phyloP scores from a whole-genome alignment of 1,140 invertebrate genomes.

The Potamilus streckersoni region DNA sequence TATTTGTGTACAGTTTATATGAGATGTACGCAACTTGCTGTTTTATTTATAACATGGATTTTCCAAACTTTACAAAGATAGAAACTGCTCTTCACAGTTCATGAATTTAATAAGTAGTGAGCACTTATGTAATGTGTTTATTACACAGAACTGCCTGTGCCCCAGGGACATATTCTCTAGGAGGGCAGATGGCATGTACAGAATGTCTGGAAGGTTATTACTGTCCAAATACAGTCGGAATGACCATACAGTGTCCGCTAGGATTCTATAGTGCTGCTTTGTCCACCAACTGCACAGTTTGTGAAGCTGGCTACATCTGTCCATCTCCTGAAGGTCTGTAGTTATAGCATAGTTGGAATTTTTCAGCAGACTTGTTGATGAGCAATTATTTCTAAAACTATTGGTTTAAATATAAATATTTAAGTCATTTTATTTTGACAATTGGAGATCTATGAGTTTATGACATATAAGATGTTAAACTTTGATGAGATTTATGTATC shows the following conservation, averaged over 20 bases:
- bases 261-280: slow-evolving; percentile 51
- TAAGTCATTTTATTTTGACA: too few species aligned
- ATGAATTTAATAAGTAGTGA: too few species aligned
- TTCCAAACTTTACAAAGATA: not conserved
- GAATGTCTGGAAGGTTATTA: slow-evolving; percentile 51
- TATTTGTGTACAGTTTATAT: too few species aligned
- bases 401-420: too few species aligned
- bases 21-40: too few species aligned
- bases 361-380: too few species aligned
- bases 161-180: slow-evolving; percentile 51
- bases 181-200: slow-evolving; percentile 46
- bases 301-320: slow-evolving; percentile 59
- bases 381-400: too few species aligned
- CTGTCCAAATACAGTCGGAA: slow-evolving; percentile 44
- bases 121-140: not conserved
- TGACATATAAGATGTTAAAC: too few species aligned
- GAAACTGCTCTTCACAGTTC: not conserved
- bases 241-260: slow-evolving; percentile 38
- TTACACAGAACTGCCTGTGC: slow-evolving; percentile 44
- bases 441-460: too few species aligned
- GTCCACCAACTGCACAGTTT: slow-evolving; percentile 57
- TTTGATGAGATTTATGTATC: too few species aligned
- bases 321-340: slow-evolving; percentile 37
- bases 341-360: too few species aligned
- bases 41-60: not conserved